phyloP scores from a whole-genome alignment of 2,797 vertebrate genomes.

The Arremon aurantiirostris region DNA sequence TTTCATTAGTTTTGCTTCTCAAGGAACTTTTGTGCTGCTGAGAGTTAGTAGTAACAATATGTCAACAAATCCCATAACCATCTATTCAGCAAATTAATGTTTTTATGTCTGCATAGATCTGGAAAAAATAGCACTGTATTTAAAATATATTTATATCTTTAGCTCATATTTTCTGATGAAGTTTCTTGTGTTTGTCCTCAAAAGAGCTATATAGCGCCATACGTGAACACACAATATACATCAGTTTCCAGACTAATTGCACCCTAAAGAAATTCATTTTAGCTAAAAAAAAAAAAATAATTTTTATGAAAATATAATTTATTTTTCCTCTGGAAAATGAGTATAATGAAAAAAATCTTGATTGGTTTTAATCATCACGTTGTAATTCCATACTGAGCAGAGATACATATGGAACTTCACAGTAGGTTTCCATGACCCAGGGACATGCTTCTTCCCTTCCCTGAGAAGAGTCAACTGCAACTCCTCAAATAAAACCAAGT shows the following conservation, averaged over 20 bases:
- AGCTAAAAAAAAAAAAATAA: background rate
- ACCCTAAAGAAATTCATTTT: background rate
- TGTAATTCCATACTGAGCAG: background rate
- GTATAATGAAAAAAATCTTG: background rate
- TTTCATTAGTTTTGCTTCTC: slow-evolving; percentile 11
- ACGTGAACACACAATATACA: background rate
- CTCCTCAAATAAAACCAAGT: background rate
- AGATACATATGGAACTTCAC: background rate
- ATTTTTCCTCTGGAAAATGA: background rate
- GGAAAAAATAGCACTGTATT: background rate
- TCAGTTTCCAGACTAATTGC: background rate
- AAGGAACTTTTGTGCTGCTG: background rate
- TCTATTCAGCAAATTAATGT: background rate
- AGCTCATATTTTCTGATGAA: background rate
- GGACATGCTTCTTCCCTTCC: background rate
- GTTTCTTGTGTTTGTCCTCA: background rate
- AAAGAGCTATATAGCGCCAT: background rate
- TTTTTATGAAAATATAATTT: background rate
- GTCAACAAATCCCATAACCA: background rate
- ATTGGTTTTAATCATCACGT: background rate
- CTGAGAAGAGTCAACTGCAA: background rate
- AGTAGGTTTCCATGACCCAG: background rate
- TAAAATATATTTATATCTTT: background rate
- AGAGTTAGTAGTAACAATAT: background rate
- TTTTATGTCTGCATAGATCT: background rate